Evolutionary conservation across 2,113 vertebrate species (phyloP), one percentile per base, ranked within the genome.

Genomic region (Galemys pyrenaicus): DNA sequence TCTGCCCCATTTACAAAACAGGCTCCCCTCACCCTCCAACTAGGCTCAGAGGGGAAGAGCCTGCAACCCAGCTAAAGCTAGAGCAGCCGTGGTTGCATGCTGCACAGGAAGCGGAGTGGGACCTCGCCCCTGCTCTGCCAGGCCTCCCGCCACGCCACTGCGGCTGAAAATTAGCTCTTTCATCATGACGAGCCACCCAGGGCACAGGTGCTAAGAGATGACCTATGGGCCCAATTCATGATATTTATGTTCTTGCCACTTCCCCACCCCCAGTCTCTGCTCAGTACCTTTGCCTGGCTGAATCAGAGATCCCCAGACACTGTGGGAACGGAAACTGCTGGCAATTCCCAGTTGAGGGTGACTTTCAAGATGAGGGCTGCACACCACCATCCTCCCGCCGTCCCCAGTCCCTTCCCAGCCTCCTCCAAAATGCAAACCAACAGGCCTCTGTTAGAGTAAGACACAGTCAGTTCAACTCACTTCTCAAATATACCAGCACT

Each of bases 91-190:
- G 75, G 35, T 1, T 6, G 10, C n/a, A 9, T 4, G 17, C 30
- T 24, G 6, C 60, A 32, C 16, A 17, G 32, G 30, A 65, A 94
- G 32, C 17, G 9, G 32, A 71, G 32, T 39, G 60, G 51, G 41
- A 44, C 19, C 64, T 87, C 78, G 56, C 41, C 24, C 65, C 94
- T 58, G 54, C 46, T 79, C 79, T 49, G 26, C n/a, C 39, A 75
- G 73, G 77, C 56, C 64, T 95, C 81, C 41, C 32, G 0, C 24
- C 81, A 74, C 70, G 67, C 56, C 5, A 0, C 24, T 22, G 75
- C 86, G 92, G 37, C 74, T 79, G 65, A 84, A 96, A 96, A 95
- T 94, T 51, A 96, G 93, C 94, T 95, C 90, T 56, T 90, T 95
- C 93, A 89, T 13, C 91, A 78, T 30, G 13, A 96, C 0, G 3